A percentile compares a stretch with the other conserved stretches of the same genome.
phyloP scores from a whole-genome alignment of 2,888 invertebrate genomes.

The Troides helena region DNA sequence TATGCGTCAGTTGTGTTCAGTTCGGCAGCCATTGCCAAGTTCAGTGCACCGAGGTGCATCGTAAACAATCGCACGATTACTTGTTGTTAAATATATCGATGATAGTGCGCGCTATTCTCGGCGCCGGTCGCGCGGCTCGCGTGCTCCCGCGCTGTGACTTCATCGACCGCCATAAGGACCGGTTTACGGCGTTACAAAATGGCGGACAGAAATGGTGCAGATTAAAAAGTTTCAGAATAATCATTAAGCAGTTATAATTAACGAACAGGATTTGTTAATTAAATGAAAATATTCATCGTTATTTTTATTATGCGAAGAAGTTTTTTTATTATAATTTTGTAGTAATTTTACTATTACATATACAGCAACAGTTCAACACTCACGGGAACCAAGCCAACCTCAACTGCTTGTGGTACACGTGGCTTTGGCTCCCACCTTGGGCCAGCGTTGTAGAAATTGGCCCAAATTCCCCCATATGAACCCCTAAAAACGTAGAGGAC shows the following conservation, averaged over 20 bases:
- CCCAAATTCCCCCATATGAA: no score
- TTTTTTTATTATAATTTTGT: no score
- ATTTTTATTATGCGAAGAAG: no score
- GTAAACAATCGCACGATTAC: constrained; percentile 30
- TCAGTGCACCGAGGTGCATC: constrained; percentile 51
- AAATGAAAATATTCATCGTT: no score
- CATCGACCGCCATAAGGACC: not conserved
- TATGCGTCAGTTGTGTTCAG: constrained; percentile 41
- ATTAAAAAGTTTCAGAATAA: not conserved
- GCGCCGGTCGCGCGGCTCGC: not conserved
- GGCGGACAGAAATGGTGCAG: not conserved
- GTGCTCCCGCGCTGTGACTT: constrained; percentile 11
- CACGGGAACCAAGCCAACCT: no score
- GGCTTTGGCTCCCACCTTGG: no score
- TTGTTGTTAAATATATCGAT: constrained; percentile 21
- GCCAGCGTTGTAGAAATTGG: no score
- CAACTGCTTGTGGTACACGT: no score
- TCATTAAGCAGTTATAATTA: not conserved
- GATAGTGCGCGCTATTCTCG: constrained; percentile 14
- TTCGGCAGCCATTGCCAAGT: constrained; percentile 53
- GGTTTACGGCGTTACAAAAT: not conserved
- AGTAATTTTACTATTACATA: no score
- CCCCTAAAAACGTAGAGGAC: no score
- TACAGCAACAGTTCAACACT: no score
- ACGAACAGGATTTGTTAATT: no score